phyloP scores from a whole-genome alignment of 2,888 invertebrate species.

The Camponotus fellah region DNA sequence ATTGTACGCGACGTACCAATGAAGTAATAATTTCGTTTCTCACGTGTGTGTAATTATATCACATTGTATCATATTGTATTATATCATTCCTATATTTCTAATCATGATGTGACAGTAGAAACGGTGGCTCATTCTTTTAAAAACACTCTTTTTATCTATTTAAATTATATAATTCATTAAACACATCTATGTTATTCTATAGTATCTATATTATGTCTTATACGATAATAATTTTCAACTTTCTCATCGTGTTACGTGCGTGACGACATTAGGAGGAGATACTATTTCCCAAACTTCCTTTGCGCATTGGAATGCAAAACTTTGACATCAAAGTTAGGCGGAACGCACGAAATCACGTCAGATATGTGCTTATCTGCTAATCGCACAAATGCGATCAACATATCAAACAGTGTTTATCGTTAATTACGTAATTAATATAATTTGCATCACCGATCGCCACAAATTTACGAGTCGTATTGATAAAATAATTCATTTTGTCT shows the following conservation, averaged over 20 bases:
- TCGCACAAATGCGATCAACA: constrained; percentile 63
- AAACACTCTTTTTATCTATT: background rate
- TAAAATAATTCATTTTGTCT: constrained; percentile 28
- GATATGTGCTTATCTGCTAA: constrained; percentile 63
- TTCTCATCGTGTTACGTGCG: background rate
- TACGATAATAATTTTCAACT: background rate
- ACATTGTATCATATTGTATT: constrained; percentile 1
- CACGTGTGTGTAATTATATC: background rate
- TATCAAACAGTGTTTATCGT: constrained; percentile 67
- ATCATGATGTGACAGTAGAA: background rate
- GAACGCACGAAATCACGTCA: constrained; percentile 56
- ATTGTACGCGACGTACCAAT: constrained; percentile 74
- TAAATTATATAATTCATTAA: constrained; percentile 24
- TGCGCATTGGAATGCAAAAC: constrained; percentile 35
- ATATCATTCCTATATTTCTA: constrained; percentile 23
- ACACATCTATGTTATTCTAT: background rate
- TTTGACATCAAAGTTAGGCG: constrained; percentile 43
- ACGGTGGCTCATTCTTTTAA: background rate
- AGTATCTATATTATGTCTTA: constrained; percentile 7
- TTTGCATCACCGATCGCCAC: constrained; percentile 61
- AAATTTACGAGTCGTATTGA: constrained; percentile 51
- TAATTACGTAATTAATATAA: constrained; percentile 69
- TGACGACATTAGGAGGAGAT: constrained; percentile 1
- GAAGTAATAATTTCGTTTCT: constrained; percentile 43
- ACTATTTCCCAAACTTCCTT: constrained; percentile 42